Evolutionary conservation across 2,113 vertebrate genomes (phyloP), one percentile per base, ranked within the genome.

Genomic region (Prietella phreatophila): DNA sequence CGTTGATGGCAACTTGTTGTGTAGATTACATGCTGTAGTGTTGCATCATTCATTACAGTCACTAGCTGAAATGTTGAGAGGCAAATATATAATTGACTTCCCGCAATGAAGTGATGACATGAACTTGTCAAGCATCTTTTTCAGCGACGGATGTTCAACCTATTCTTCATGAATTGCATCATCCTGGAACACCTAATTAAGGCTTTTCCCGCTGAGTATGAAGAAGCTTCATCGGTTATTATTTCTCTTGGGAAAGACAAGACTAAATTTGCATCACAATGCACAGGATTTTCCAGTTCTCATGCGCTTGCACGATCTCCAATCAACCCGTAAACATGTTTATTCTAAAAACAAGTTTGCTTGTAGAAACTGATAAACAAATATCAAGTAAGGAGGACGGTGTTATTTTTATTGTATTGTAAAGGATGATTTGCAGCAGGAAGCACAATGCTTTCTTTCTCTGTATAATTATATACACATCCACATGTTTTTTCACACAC

Each of bases 161-260:
- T 75, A 4, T 81, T 81, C 50, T 22, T 81, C 30, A 10, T 33
- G n/a, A 82, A 82, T 33, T 30, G 19, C 53, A 58, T 4, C 39
- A 13, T 22, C 30, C 9, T 80, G 50, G n/a, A 80, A 80, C 78
- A 80, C 15, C 47, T 55, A 19, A n/a, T 82, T 82, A 80, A 79
- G 14, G 2, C 42, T 79, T 47, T 30, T 27, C 47, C 6, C 42
- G n/a, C 0, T 19, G 15, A 80, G 50, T 30, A 80, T 80, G 27
- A 55, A 7, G 50, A 83, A 83, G 58, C 55, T 15, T 39, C 58
- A 83, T 22, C 13, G 42, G 63, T 60, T 6, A 61, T 60, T 92
- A 93, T 91, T 92, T 94, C 91, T 92, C 89, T 95, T 95, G 94
- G 93, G 91, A 91, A 89, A 89, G 90, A 93, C 92, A 93, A 93